A percentile compares a stretch with the other conserved stretches of the same genome.
phyloP scores from a whole-genome alignment of 2,113 vertebrate genomes.

The Podarcis cretensis region DNA sequence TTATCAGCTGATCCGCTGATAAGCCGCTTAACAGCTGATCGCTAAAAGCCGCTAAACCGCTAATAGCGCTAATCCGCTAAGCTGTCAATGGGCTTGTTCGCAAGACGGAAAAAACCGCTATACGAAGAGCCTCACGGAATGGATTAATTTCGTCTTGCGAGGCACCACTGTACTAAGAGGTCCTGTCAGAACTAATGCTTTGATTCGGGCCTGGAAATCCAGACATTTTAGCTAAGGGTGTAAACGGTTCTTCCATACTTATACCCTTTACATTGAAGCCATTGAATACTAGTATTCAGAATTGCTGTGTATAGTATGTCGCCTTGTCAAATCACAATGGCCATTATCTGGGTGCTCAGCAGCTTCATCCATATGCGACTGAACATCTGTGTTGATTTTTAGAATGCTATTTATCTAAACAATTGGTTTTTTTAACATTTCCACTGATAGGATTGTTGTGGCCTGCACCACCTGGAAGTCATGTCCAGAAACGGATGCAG shows the following conservation, averaged over 20 bases:
- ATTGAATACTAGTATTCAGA: not conserved
- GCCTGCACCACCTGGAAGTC: slow-evolving; percentile 89
- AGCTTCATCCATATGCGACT: not conserved
- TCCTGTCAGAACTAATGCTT: not conserved
- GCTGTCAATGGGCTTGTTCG: too few species aligned
- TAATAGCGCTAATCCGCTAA: too few species aligned
- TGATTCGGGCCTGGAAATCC: not conserved
- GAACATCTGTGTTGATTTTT: not conserved
- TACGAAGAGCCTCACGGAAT: too few species aligned
- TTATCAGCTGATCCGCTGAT: too few species aligned
- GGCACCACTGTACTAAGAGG: too few species aligned
- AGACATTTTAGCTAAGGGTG: not conserved
- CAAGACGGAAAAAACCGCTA: too few species aligned
- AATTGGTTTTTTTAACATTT: slow-evolving; percentile 18
- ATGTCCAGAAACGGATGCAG: slow-evolving; percentile 85
- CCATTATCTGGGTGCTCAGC: not conserved
- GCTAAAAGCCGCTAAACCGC: too few species aligned
- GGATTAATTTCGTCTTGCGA: too few species aligned
- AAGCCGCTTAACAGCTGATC: too few species aligned
- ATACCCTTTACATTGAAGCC: too few species aligned
- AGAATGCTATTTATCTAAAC: not conserved
- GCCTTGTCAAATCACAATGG: not conserved
- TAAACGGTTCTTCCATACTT: too few species aligned
- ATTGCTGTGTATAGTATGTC: not conserved
- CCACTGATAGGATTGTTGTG: slow-evolving; percentile 78